Evolutionary conservation across 2,113 vertebrate species (phyloP).

Genomic region (Calonectris borealis): DNA sequence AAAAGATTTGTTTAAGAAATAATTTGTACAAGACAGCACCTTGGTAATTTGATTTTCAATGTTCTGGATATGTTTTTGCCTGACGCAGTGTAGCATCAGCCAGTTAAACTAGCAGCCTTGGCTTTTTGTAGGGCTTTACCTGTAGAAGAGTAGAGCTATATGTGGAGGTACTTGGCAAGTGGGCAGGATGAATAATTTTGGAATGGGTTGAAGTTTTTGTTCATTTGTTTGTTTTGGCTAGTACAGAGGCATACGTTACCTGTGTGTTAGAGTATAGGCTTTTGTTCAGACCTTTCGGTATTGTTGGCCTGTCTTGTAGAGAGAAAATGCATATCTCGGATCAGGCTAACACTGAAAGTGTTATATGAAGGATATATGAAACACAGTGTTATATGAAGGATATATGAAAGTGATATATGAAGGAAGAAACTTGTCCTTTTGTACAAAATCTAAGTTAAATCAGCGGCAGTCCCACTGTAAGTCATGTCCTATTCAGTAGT

Average conservation of each 20-base stretch:
- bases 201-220: fast-evolving
- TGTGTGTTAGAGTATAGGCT: fast-evolving
- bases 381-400: too few species aligned
- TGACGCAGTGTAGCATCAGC: neutral
- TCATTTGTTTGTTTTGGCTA: neutral
- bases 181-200: neutral
- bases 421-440: neutral
- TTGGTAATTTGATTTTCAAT: neutral
- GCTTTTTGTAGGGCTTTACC: neutral
- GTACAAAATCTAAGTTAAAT: neutral
- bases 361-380: too few species aligned
- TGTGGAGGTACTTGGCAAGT: neutral
- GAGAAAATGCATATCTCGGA: fast-evolving
- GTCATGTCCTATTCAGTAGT: neutral
- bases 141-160: neutral
- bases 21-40: neutral
- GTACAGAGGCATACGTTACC: too few species aligned
- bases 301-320: neutral
- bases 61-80: neutral
- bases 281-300: neutral
- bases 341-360: fast-evolving
- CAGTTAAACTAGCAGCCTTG: neutral
- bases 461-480: neutral
- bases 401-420: too few species aligned
- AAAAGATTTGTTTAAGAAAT: neutral